Percentiles rank a stretch among this genome's conserved stretches.
phyloP scores from a whole-genome alignment of 2,113 vertebrate genomes.

The Tinamus guttatus region DNA sequence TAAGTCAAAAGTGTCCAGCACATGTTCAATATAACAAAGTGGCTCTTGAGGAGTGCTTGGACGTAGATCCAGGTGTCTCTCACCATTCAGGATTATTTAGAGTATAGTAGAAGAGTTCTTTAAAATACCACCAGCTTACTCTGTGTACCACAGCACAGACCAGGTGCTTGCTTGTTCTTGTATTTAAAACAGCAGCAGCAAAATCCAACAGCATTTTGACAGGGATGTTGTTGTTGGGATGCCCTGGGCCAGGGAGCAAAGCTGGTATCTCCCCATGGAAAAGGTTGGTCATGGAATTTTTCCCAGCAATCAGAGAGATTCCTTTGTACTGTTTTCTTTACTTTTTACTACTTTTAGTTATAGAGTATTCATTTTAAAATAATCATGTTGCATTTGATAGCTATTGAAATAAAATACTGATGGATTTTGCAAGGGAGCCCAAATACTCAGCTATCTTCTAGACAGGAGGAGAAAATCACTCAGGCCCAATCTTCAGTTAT shows the following conservation, averaged over 20 bases:
- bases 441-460: background rate
- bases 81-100: background rate
- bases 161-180: background rate
- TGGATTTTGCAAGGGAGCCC: background rate
- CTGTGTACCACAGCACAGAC: background rate
- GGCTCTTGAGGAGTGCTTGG: background rate
- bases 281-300: background rate
- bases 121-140: background rate
- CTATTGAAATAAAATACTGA: background rate
- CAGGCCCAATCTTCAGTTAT: background rate
- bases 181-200: background rate
- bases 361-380: background rate
- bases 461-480: background rate
- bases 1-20: constrained; percentile 72
- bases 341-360: background rate
- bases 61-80: background rate
- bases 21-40: background rate
- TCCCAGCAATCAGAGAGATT: background rate
- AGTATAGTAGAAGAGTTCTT: accelerated
- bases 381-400: background rate
- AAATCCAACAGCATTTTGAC: background rate
- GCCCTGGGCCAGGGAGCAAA: background rate
- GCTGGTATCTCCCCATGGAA: background rate
- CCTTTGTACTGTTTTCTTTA: background rate
- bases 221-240: constrained; percentile 36